Evolutionary conservation across 2,888 invertebrate species (phyloP), one percentile per base, ranked within the genome.

Genomic region (Melikaiella ostensackeni): DNA sequence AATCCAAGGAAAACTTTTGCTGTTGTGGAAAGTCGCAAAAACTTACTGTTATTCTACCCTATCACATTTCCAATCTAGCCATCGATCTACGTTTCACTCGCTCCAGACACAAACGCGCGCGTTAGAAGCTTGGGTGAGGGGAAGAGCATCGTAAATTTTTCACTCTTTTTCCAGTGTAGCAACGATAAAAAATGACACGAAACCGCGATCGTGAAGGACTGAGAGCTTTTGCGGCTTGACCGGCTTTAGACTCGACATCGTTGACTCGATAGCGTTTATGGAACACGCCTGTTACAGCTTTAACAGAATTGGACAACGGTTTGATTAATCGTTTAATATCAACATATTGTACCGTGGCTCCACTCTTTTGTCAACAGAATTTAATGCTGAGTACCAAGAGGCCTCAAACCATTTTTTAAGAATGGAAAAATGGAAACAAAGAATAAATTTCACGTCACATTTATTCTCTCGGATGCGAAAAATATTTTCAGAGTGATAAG

Each of bases 321-420:
- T 50, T 70, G 70, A 70, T 70, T 70, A 70, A 70, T 70, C 50
- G 70, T 50, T 50, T 70, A 50, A 70, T 50, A 70, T 70, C 70
- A 70, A 70, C 70, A 50, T 70, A 50, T 70, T 70, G 70, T 50
- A 30, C 70, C 30, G 19, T 50, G 70, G 30, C 42, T 70, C 30
- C n/a, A 42, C 50, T 70, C 30, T 50, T 70, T 24, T 50, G 30
- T 16, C 13, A 27, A 50, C 27, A 66, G 46, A 42, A 19, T 70
- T 6, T 19, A 70, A 46, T 70, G 70, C 30, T 70, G 50, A 70
- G 46, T 66, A 46, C 50, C 27, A 70, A 70, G 19, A 70, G 27
- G 19, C 50, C 19, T 30, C 42, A 19, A 50, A 11, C 30, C 19
- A 50, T 66, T 46, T 33, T 13, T 70, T 70, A 70, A n/a, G 16